Conservation (phyloP, 37 sponge, comb jelly and placozoan genomes). For the Ianthella basta region DNA sequence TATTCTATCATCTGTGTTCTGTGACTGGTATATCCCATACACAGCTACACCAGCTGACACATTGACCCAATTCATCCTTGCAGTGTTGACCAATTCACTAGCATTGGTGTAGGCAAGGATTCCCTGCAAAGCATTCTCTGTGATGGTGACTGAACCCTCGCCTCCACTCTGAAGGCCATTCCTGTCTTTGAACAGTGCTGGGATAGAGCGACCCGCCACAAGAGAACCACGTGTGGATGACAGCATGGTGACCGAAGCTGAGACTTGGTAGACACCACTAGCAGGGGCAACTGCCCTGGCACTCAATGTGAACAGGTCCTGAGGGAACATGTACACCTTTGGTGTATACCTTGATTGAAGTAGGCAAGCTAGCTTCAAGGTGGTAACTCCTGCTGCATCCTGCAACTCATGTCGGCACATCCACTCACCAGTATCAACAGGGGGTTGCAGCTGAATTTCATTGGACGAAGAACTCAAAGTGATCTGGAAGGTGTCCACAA, state of each 20-base stretch:
- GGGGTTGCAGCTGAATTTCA: neutral
- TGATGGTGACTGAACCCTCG: neutral
- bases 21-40: constrained; percentile 42
- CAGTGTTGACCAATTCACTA: constrained; percentile 56
- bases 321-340: neutral
- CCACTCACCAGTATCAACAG: neutral
- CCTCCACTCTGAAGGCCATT: neutral
- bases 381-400: neutral
- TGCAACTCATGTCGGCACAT: neutral
- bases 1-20: neutral
- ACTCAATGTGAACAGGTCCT: neutral
- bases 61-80: neutral
- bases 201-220: neutral
- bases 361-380: constrained; percentile 7
- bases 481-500: constrained; percentile 44
- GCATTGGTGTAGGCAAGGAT: constrained; percentile 40
- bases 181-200: constrained; percentile 32
- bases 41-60: constrained; percentile 10
- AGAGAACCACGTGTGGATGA: neutral
- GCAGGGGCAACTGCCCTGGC: neutral
- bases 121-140: neutral
- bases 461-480: neutral
- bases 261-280: neutral
- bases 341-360: neutral
- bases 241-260: neutral